Conservation (phyloP, 2,797 vertebrate genomes). For the Anguilla marmorata region DNA sequence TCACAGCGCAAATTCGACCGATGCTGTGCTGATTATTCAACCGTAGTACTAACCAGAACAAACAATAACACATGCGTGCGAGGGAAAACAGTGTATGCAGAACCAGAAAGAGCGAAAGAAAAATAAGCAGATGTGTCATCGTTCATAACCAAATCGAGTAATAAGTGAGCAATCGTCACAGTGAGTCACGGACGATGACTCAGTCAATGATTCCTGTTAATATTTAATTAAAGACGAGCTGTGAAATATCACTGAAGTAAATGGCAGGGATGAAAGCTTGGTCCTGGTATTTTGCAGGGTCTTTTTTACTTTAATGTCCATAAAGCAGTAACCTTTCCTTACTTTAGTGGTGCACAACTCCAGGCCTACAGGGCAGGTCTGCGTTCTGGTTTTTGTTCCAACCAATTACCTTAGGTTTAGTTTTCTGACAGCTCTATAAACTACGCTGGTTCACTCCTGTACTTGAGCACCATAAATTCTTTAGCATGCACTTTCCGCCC, state of each 20-base stretch:
- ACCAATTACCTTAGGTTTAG: neutral
- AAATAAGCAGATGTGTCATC: conserved; percentile 31
- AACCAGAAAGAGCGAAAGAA: conserved; percentile 16
- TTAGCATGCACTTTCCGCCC: too few species aligned
- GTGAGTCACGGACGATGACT: conserved; percentile 51
- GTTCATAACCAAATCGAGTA: conserved; percentile 46
- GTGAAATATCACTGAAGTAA: conserved; percentile 28
- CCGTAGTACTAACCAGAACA: too few species aligned
- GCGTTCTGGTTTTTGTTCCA: too few species aligned
- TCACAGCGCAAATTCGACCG: neutral
- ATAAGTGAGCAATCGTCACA: conserved; percentile 41
- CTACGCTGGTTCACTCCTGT: too few species aligned
- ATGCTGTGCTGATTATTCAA: neutral
- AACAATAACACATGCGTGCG: neutral
- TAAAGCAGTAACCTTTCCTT: conserved; percentile 33
- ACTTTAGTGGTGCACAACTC: conserved; percentile 16
- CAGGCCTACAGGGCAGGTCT: neutral
- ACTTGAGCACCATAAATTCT: too few species aligned
- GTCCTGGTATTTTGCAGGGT: conserved; percentile 33
- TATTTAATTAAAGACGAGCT: conserved; percentile 36
- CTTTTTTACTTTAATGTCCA: conserved; percentile 28
- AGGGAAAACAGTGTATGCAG: neutral
- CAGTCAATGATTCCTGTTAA: conserved; percentile 42
- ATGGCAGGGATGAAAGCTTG: conserved; percentile 43
- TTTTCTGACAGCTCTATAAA: neutral